Evolutionary conservation across 2,797 vertebrate species (phyloP), one percentile per base, ranked within the genome.

Genomic region (Enteromius mattozi): DNA sequence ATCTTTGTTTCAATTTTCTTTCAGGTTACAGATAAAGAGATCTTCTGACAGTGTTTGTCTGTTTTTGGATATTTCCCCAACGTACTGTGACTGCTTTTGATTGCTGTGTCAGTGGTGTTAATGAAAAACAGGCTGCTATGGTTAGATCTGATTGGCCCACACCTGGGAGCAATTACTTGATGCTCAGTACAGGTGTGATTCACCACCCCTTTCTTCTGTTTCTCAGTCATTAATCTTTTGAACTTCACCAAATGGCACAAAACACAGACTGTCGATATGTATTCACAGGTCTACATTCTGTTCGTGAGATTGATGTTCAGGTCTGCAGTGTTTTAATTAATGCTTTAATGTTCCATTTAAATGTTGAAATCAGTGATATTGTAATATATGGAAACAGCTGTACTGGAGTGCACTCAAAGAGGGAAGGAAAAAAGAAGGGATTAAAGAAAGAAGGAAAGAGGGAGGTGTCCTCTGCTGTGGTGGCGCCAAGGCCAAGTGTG

Each of bases 71-170:
- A 82, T 49, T 37, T 65, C 40, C 30, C 19, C 42, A 8, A 14
- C 54, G 42, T 40, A 45, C 51, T 1, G 33, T 68, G 61, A 63
- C 47, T 61, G 51, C 9, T 14, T 74, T 78, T 86, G 14, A 86
- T 80, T 69, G 85, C 40, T 54, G 30, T 42, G 72, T 61, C 78
- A 71, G 49, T 74, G 72, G 45, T 49, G 66, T 77, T 84, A 86
- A 87, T 79, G 63, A 79, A 80, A 61, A 86, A 76, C 80, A 81
- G 51, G 61, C 37, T 85, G 76, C 40, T 21, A 30, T 59, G 30
- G 65, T 79, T 80, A 85, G 17, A 83, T 76, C 70, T 76, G 80
- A 87, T 87, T 76, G 49, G 65, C 42, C 40, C 47, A 77, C 61
- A 77, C 61, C 77, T 86, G 82, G 49, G 69, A 82, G 51, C 66